Base-by-base conservation (phyloP, 2,797 vertebrate genomes). In the Emys orbicularis region DNA sequence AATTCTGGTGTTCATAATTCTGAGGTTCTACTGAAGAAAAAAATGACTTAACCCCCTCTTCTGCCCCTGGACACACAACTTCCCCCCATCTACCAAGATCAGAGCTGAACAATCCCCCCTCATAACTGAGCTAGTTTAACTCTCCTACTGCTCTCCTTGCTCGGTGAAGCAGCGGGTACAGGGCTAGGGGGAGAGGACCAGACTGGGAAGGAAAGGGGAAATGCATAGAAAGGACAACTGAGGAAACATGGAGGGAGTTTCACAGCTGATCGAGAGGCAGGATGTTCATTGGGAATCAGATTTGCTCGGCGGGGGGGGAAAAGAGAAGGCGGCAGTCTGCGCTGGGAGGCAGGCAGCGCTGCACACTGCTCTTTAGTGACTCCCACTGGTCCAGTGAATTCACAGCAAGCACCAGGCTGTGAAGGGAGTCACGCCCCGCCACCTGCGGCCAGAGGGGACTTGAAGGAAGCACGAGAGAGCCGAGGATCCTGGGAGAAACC, bases 271-370 rank as follows among this genome's bases (percentile, higher is more conserved):
- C 6, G 3, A 13, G 21, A 54, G 50, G 50, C 50, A 50, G 31
- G 31, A 34, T 16, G 18, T 16, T n/a, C 1, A 15, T 18, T 18
- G 15, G 59, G 59, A 65, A 34, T n/a, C 59, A 34, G 59, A n/a
- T 34, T 65, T 18, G 31, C 31, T 65, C 1, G 6, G 29, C 6
- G 12, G 15, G 31, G 59, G 59, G 31, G 9, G 4, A 56, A 29
- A 61, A 61, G 5, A 16, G 59, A 18, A 5, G 3, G 59, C 31
- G 18, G 34, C 15, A n/a, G 13, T 65, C 31, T 8, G 59, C 7
- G 0, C 12, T 3, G 12, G 10, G 4, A 16, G 34, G 31, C 3
- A 5, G 31, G 25, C 21, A 54, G 23, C 21, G 4, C 54, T 23
- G 54, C 54, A 23, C 53, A 25, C 11, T 29, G 27, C 25, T 57